Evolutionary conservation across 2,797 vertebrate species (phyloP).

Genomic region (Oreortyx pictus): DNA sequence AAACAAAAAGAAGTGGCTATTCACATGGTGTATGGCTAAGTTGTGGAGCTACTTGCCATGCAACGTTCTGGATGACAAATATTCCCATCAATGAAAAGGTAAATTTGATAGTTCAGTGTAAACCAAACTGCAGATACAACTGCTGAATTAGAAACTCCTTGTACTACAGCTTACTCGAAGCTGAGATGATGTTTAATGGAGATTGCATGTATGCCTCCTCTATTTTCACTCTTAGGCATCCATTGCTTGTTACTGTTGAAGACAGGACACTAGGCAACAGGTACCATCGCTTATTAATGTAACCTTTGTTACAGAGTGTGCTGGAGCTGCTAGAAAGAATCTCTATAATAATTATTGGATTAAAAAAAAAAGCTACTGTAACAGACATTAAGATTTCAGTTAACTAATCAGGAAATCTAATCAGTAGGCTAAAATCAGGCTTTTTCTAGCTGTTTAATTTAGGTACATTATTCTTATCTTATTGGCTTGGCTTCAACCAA

Average conservation of each 20-base stretch:
- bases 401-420: not conserved
- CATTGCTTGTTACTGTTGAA: not conserved
- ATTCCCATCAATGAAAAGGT: not conserved
- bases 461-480: not conserved
- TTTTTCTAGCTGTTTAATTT: not conserved
- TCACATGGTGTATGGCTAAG: rapidly evolving
- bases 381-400: not conserved
- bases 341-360: not conserved
- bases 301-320: not conserved
- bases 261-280: not conserved
- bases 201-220: not conserved
- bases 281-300: not conserved
- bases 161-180: not conserved
- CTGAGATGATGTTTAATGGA: not conserved
- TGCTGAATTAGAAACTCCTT: not conserved
- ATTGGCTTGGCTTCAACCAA: not conserved
- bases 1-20: not conserved
- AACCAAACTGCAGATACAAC: not conserved
- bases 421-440: not conserved
- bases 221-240: not conserved
- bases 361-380: not conserved
- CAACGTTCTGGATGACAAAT: not conserved
- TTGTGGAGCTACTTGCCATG: not conserved
- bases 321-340: not conserved
- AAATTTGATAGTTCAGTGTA: not conserved